Percentiles rank a stretch among this genome's conserved stretches.
Conservation (phyloP, 2,113 vertebrate species). For the Lophotis ruficrista region DNA sequence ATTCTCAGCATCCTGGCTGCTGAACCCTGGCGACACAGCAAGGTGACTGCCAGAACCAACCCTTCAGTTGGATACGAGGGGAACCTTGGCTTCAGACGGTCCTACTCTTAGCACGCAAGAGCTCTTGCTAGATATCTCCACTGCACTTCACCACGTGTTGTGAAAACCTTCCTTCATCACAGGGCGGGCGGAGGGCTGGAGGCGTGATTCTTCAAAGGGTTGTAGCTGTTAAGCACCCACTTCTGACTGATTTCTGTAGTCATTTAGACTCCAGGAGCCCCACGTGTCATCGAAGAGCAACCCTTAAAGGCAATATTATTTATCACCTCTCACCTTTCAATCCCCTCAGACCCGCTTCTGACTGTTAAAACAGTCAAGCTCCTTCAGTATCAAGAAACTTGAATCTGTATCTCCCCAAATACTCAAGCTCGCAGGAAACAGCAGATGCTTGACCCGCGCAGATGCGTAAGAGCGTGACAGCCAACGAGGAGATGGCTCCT, state of each 20-base stretch:
- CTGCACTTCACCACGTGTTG: background rate
- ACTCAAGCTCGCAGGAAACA: background rate
- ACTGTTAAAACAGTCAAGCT: background rate
- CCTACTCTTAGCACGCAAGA: background rate
- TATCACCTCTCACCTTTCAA: background rate
- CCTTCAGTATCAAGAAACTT: background rate
- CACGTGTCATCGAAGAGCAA: background rate
- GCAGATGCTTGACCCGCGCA: background rate
- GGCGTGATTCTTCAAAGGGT: background rate
- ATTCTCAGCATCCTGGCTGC: background rate
- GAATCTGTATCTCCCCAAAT: background rate
- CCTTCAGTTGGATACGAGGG: background rate
- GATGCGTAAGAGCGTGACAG: background rate
- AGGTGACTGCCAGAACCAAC: background rate
- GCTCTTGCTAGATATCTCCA: background rate
- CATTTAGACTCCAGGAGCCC: background rate
- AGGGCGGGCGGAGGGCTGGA: background rate
- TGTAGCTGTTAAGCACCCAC: background rate
- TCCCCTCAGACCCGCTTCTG: background rate
- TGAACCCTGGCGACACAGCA: background rate
- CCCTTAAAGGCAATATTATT: background rate
- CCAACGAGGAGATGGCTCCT: background rate
- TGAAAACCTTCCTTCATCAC: background rate
- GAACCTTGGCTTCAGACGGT: background rate
- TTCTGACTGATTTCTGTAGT: background rate